phyloP scores from a whole-genome alignment of 2,888 invertebrate species.

The Meiosimyza decipiens region DNA sequence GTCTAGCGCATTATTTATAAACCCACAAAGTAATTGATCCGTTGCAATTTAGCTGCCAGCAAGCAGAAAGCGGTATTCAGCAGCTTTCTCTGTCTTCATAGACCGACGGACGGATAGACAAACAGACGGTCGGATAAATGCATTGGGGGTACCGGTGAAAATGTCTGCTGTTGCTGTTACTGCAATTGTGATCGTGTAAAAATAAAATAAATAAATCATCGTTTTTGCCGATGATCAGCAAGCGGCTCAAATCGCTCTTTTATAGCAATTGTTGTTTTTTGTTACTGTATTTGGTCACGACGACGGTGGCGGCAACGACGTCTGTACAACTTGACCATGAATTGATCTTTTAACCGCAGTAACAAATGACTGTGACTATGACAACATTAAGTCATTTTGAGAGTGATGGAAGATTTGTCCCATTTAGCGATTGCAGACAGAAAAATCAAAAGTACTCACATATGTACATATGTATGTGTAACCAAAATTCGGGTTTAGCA shows the following conservation, averaged over 20 bases:
- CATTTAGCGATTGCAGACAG: neutral
- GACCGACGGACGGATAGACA: conserved; percentile 1
- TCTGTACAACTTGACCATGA: conserved; percentile 32
- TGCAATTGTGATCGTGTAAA: conserved; percentile 12
- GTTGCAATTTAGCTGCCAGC: conserved; percentile 51
- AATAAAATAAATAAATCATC: neutral
- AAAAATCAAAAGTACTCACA: too few species aligned
- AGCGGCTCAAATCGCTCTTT: neutral
- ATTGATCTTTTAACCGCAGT: conserved; percentile 27
- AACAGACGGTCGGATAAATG: too few species aligned
- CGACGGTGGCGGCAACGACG: neutral
- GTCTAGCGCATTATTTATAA: conserved; percentile 33
- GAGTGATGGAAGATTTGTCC: conserved; percentile 19
- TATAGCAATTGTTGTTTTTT: conserved; percentile 13
- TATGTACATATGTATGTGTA: too few species aligned
- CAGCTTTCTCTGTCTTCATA: conserved; percentile 39
- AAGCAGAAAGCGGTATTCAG: conserved; percentile 17
- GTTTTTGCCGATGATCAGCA: neutral
- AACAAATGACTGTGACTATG: neutral
- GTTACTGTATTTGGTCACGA: too few species aligned
- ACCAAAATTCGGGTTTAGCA: too few species aligned
- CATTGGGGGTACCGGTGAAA: conserved; percentile 20
- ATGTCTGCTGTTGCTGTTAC: conserved; percentile 15
- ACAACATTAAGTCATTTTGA: neutral
- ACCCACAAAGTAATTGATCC: conserved; percentile 59